phyloP scores from a whole-genome alignment of 2,113 vertebrate species.

The Calyptommatus sinebrachiatus region DNA sequence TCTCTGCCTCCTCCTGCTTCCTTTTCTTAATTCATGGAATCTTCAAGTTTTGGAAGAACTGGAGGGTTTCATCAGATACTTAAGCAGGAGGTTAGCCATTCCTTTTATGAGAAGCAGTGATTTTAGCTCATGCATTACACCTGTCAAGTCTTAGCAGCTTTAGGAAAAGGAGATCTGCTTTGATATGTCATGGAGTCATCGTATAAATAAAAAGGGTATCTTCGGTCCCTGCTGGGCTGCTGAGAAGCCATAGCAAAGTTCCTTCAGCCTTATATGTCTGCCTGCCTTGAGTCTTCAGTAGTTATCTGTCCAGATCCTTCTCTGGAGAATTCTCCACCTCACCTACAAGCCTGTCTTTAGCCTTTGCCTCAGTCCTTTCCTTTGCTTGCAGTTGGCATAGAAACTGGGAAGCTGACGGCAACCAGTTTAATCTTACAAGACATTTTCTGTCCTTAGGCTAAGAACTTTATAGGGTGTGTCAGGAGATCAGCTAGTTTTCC shows the following conservation, averaged over 20 bases:
- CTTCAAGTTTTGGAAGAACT: too few relatives aligned
- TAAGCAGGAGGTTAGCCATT: too few relatives aligned
- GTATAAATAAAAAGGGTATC: background rate
- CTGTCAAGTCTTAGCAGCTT: slow-evolving; percentile 18
- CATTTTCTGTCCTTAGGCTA: slow-evolving; percentile 50
- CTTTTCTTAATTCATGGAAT: too few relatives aligned
- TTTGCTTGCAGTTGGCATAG: slow-evolving; percentile 14
- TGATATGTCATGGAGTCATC: background rate
- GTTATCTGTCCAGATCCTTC: background rate
- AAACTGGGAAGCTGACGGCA: slow-evolving; percentile 34
- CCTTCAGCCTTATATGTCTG: background rate
- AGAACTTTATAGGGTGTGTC: slow-evolving; percentile 53
- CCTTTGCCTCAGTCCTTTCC: slow-evolving; percentile 22
- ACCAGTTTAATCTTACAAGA: slow-evolving; percentile 38
- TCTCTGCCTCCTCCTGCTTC: too few relatives aligned
- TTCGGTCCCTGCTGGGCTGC: background rate
- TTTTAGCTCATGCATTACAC: background rate
- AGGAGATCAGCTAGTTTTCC: slow-evolving; percentile 31
- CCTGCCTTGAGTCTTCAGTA: background rate
- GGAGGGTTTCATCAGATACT: too few relatives aligned
- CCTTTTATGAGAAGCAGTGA: background rate
- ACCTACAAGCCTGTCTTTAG: slow-evolving; percentile 24
- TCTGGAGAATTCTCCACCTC: slow-evolving; percentile 29
- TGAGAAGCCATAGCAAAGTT: background rate
- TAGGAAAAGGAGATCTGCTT: background rate